Conservation (phyloP, 2,797 vertebrate species). For the Microctenopoma stevenorrisi region DNA sequence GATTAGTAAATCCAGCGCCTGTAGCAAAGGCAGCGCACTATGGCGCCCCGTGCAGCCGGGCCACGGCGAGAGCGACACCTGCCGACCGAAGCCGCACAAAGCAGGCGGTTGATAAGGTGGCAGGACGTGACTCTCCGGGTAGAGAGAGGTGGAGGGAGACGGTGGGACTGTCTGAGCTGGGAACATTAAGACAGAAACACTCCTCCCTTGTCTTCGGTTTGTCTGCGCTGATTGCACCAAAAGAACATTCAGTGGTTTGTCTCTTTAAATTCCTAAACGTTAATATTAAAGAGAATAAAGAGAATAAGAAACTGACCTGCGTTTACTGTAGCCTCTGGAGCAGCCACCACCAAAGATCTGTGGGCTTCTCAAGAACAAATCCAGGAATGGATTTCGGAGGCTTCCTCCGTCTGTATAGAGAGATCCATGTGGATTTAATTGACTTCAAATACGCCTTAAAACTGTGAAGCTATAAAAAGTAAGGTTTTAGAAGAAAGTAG, state of each 20-base stretch:
- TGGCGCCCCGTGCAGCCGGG: slow-evolving; percentile 68
- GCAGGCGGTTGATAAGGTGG: slow-evolving; percentile 56
- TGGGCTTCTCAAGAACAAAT: slow-evolving; percentile 11
- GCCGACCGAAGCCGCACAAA: slow-evolving; percentile 63
- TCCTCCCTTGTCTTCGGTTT: not conserved
- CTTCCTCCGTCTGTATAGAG: not conserved
- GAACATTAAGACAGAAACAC: slow-evolving; percentile 27
- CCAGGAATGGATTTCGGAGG: slow-evolving; percentile 21
- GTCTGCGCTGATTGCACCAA: too few relatives aligned
- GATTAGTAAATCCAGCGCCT: slow-evolving; percentile 87
- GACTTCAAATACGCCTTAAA: not conserved
- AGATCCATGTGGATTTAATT: slow-evolving; percentile 11
- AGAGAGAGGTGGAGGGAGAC: slow-evolving; percentile 28
- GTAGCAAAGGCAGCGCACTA: slow-evolving; percentile 81
- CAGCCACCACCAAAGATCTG: not conserved
- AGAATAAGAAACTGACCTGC: not conserved
- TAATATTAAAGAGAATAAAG: not conserved
- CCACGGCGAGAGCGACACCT: slow-evolving; percentile 82
- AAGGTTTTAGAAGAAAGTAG: not conserved
- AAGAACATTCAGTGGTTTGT: not conserved
- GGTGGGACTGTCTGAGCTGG: slow-evolving; percentile 23
- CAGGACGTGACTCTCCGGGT: slow-evolving; percentile 52
- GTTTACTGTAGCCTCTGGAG: not conserved
- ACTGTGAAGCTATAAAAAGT: not conserved
- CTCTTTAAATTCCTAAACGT: not conserved